phyloP scores from a whole-genome alignment of 1,140 invertebrate genomes.

The Xylocopa sonorina region DNA sequence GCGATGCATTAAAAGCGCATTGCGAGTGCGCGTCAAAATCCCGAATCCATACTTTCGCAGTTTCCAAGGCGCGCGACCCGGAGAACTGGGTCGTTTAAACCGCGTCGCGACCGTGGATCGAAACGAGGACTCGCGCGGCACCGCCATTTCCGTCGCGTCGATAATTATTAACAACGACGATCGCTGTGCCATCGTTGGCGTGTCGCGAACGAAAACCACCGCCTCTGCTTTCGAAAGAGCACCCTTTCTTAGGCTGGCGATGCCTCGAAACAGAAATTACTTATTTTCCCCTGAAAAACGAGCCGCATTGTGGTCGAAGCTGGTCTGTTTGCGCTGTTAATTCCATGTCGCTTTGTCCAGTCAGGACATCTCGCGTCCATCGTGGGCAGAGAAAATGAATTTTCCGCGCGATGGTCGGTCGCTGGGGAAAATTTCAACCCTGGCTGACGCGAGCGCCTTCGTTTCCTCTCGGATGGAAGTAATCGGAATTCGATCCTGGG shows the following conservation, averaged over 20 bases:
- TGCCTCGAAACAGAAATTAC: too few species aligned
- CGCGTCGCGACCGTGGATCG: slow-evolving; percentile 24
- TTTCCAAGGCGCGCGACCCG: slow-evolving; percentile 34
- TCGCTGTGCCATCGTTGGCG: slow-evolving; percentile 18
- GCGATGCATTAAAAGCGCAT: slow-evolving; percentile 51
- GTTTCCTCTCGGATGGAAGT: slow-evolving; percentile 22
- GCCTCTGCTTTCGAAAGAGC: too few species aligned
- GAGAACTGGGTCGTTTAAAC: slow-evolving; percentile 47
- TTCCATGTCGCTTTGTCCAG: slow-evolving; percentile 14
- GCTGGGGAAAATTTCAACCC: slow-evolving; percentile 19
- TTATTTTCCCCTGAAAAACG: slow-evolving; percentile 19
- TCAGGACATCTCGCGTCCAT: background rate
- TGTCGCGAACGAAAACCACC: slow-evolving; percentile 4
- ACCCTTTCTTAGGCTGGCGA: too few species aligned
- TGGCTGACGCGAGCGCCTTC: background rate
- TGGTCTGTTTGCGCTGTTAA: slow-evolving; percentile 34
- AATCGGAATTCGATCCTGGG: slow-evolving; percentile 46
- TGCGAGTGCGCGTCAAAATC: slow-evolving; percentile 51
- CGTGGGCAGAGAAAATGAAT: slow-evolving; percentile 30
- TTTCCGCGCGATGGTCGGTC: background rate
- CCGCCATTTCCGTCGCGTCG: slow-evolving; percentile 26
- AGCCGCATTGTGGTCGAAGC: slow-evolving; percentile 21
- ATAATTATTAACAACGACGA: slow-evolving; percentile 46
- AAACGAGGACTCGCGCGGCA: slow-evolving; percentile 10
- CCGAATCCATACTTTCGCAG: slow-evolving; percentile 52